Conservation (phyloP, 2,888 invertebrate species). For the Mythimna ferrago region DNA sequence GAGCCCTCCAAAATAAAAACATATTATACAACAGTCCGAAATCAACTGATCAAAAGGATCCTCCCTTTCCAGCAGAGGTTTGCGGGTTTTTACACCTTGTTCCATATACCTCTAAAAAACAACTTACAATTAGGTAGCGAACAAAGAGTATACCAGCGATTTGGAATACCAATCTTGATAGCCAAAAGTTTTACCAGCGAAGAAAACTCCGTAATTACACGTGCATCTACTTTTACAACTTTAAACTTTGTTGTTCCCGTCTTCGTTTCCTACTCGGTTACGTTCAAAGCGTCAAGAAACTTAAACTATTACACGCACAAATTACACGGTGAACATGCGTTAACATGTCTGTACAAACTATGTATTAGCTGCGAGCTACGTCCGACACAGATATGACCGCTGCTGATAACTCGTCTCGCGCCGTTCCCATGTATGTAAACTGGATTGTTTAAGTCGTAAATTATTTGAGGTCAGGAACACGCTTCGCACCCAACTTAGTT, state of each 20-base stretch:
- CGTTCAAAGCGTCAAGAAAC: constrained; percentile 75
- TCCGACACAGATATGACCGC: constrained; percentile 83
- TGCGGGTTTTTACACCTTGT: too few species aligned
- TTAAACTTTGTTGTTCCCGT: constrained; percentile 56
- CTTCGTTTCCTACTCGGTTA: constrained; percentile 67
- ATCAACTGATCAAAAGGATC: too few species aligned
- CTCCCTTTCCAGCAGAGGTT: too few species aligned
- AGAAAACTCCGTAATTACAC: constrained; percentile 59
- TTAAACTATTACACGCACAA: constrained; percentile 80
- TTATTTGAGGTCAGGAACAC: constrained; percentile 84
- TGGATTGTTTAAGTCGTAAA: constrained; percentile 84
- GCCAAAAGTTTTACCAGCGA: constrained; percentile 48
- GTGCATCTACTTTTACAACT: constrained; percentile 59
- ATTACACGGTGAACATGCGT: constrained; percentile 78
- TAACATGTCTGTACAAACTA: constrained; percentile 72
- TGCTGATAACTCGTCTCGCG: constrained; percentile 78
- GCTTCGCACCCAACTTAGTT: constrained; percentile 77
- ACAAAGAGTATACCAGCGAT: constrained; percentile 40
- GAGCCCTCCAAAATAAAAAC: too few species aligned
- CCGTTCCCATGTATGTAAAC: constrained; percentile 79
- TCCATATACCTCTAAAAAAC: constrained; percentile 27
- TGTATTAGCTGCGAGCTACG: constrained; percentile 75
- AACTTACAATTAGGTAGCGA: constrained; percentile 35
- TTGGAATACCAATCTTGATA: constrained; percentile 49
- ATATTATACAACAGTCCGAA: too few species aligned